Evolutionary conservation across 2,797 vertebrate genomes (phyloP), one percentile per base, ranked within the genome.

Genomic region (Loriculus beryllinus): DNA sequence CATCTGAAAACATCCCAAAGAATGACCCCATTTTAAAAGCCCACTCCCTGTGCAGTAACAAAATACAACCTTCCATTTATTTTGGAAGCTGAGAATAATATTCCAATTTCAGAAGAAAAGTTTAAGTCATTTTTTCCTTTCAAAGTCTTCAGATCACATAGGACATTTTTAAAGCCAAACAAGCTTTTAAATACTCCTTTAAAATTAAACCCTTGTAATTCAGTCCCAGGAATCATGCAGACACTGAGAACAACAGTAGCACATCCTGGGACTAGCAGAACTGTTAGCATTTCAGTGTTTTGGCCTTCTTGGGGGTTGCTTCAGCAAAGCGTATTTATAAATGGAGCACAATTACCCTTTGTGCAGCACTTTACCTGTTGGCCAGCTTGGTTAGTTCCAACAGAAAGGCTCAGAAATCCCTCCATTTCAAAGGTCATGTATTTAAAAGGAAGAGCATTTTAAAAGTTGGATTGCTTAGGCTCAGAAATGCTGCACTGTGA

Each of bases 81-180:
- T 95, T 88, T 62, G 60, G 67, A 79, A 96, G 29, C 67, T 52
- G 82, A 72, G 82, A 67, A 82, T 59, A 72, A 76, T 60, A 85
- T 52, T 86, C 74, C 80, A 52, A 49, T 84, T 90, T 84, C 82
- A 86, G 70, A 70, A 70, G 47, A 83, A 74, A 82, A 56, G 67
- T 57, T 80, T 39, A 87, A 90, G 80, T 90, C 7, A 47, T 72
- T 76, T 84, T 94, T 93, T 49, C 70, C 70, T 92, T 91, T 84
- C 68, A 17, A 39, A 1, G 3, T 86, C 48, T 56, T 90, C 67
- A 86, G 78, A 90, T 91, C 72, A 76, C 89, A 72, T 0, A 69
- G 47, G 79, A 28, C 20, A 31, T 81, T 91, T 63, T 21, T 9
- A 59, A 94, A 92, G 92, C 54, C 77, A 88, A 90, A 90, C 33